Evolutionary conservation across 2,113 vertebrate species (phyloP), one percentile per base, ranked within the genome.

Genomic region (Pangasianodon gigas): DNA sequence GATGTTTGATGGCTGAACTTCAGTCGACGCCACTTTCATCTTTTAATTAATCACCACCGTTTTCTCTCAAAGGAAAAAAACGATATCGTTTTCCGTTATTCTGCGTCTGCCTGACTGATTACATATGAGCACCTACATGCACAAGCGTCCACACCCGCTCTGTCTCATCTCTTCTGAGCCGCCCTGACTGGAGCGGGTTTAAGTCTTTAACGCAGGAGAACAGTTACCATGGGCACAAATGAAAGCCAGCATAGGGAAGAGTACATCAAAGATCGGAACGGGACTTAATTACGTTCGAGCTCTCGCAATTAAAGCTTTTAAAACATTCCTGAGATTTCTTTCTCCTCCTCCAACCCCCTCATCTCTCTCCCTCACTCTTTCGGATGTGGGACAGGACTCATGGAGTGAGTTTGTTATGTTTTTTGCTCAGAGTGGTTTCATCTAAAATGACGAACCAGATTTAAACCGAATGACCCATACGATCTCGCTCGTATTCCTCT

Each of bases 221-320:
- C 89, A 86, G 91, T 92, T 91, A 90, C 92, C 92, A 92, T 92
- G 91, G 91, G 75, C 89, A 91, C 92, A 92, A 91, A 91, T 90
- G 77, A 92, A 91, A 92, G 83, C 89, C 92, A 92, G 90, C 37
- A 19, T 87, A 86, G 85, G 90, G 90, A 92, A 89, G 89, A 85
- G 48, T 60, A 91, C 90, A 92, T 92, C 89, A 92, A 92, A 92
- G 92, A 90, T 90, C 62, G 86, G 90, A 89, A 89, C 87, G 29
- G 89, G 89, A 90, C 87, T 90, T 92, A 91, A 92, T 92, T 92
- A 92, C 26, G 89, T 86, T 74, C 52, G 79, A 91, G 92, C 86
- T 91, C 90, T 85, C 82, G 75, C 91, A 91, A 89, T 92, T 92
- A 92, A 90, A 92, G 87, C 85, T 87, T 90, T 92, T 91, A 90